Evolutionary conservation across 2,888 invertebrate species (phyloP), one percentile per base, ranked within the genome.

Genomic region (Pachymerium ferrugineum): DNA sequence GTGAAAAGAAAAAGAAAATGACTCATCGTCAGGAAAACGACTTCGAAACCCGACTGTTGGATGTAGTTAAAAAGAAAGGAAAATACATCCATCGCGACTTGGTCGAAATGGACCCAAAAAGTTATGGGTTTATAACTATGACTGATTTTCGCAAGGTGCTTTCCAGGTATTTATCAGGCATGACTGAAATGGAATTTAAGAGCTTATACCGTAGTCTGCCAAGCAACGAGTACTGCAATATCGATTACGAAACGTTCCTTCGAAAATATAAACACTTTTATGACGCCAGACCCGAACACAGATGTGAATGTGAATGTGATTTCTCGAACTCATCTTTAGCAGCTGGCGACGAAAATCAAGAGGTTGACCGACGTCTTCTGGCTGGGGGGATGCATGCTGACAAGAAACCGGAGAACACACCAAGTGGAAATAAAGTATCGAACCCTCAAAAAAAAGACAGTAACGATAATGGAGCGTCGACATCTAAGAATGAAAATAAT

Each of bases 191-290:
- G 6, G 22, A 42, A 38, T 72, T 72, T 28, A 42, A 72, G 6
- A 10, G 28, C 47, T 25, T 72, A 19, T 72, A 42, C 38, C 6
- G 42, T 14, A 5, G 42, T 22, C 47, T 72, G 47, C 72, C 72
- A 22, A 38, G 22, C 14, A 72, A 72, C 38, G 72, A 72, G 38
- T 42, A 10, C 28, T 42, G 28, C 19, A 72, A 72, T 28, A 8
- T 72, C 14, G 72, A 72, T 14, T 72, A 72, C 25, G 38, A 38
- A 8, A 25, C 22, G 10, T 72, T 72, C 19, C 16, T 72, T 19
- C 6, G 25, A 19, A 14, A 29, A 42, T 72, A 72, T 16, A 25
- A 25, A n/a, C 72, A 72, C 22, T 72, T 38, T 25, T 72, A 72
- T 25, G 16, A 5, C 22, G 28, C 10, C 12, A 14, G 8, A 6